Evolutionary conservation across 1,140 invertebrate genomes (phyloP).

Genomic region (Oedothorax gibbosus): DNA sequence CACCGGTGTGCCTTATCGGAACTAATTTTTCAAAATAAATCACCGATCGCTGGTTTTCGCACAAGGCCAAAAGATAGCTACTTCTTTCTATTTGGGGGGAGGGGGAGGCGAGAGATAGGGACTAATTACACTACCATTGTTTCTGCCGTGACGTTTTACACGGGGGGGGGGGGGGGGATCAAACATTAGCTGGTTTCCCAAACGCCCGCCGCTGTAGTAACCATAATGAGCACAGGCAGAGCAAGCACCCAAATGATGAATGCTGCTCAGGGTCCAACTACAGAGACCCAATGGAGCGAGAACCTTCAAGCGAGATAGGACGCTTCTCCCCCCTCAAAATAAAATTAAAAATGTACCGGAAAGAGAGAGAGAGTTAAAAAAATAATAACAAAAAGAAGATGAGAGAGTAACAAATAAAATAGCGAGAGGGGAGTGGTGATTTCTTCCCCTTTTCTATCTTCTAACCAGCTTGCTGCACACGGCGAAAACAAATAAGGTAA

Average conservation of each 20-base stretch:
- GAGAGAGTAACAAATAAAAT: too few species aligned
- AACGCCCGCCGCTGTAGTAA: background rate
- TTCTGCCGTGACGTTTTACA: slow-evolving; percentile 12
- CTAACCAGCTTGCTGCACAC: slow-evolving; percentile 53
- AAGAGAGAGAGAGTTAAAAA: background rate
- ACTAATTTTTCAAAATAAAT: slow-evolving; percentile 62
- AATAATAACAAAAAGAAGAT: background rate
- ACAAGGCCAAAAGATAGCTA: slow-evolving; percentile 44
- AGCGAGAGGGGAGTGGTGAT: background rate
- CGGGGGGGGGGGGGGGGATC: background rate
- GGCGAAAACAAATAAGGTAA: slow-evolving; percentile 60
- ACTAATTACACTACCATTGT: slow-evolving; percentile 60
- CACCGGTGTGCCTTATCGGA: slow-evolving; percentile 49
- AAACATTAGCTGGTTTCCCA: slow-evolving; percentile 46
- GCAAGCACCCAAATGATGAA: slow-evolving; percentile 40
- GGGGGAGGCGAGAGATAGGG: slow-evolving; percentile 44
- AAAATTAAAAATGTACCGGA: background rate
- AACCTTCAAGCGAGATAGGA: background rate
- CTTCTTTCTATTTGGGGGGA: slow-evolving; percentile 26
- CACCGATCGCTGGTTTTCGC: slow-evolving; percentile 53
- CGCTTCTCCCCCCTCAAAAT: too few species aligned
- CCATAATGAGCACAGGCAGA: slow-evolving; percentile 24
- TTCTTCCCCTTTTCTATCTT: background rate
- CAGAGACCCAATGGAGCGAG: slow-evolving; percentile 29
- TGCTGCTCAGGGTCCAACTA: slow-evolving; percentile 14